Evolutionary conservation across 1,140 invertebrate species (phyloP), one percentile per base, ranked within the genome.

Genomic region (Goniozus legneri): DNA sequence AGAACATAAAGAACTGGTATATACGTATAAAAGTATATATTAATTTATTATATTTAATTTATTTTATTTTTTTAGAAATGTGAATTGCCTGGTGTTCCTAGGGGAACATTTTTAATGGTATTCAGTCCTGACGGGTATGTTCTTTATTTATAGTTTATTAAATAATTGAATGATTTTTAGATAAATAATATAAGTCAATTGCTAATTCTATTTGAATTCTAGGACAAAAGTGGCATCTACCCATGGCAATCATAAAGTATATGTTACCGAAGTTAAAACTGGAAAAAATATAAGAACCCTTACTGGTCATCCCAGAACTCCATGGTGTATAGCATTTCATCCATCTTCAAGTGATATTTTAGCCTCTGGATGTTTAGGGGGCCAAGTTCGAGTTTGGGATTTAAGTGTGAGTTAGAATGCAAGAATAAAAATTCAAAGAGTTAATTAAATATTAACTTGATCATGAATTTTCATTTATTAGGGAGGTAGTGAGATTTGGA

Each of bases 371-470:
- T 95, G 92, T 73, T 77, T 95, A 0, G 90, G 85, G 12, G 92
- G 92, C 14, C 87, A 94, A 82, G 91, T 95, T 30, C 78, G 91
- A 55, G 89, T 95, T 16, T 95, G 92, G 92, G 91, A 95, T 77
- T 78, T 94, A 13, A 86, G 83, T 75, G 89, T 92, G 84, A 79
- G 45, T 22, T 39, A 40, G 49, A 8, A 4, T 42, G 10, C 6
- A 24, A 13, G 1, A 22, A 31, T 14, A n/a, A 8, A 30, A 44
- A 12, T 30, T 20, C 8, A 35, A 16, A 42, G n/a, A n/a, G n/a
- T n/a, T 39, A 10, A 38, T 14, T 10, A 32, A n/a, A 12, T 19
- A 24, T 15, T 18, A 18, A 36, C 33, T 40, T 37, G 20, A 6
- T 44, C 45, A 20, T 8, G 2, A 39, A 15, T 39, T 45, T 47